phyloP scores from a whole-genome alignment of 2,113 vertebrate species.

The Corythornis vintsioides region DNA sequence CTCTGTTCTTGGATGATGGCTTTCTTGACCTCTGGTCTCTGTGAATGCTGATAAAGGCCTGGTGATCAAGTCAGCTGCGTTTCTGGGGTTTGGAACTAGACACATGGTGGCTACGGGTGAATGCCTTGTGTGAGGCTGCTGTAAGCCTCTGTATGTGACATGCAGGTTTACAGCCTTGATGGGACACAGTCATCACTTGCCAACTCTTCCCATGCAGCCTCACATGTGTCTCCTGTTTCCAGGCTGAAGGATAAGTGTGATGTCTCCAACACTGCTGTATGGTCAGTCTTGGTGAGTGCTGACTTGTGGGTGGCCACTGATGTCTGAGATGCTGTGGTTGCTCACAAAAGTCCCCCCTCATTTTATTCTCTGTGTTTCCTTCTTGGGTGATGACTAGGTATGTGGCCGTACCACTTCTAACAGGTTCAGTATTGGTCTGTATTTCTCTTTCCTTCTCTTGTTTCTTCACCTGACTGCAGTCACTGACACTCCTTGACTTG shows the following conservation, averaged over 20 bases:
- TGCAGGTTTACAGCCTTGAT: background rate
- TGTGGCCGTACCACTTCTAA: background rate
- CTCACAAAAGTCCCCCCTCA: background rate
- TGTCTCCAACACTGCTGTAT: background rate
- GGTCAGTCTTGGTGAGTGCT: background rate
- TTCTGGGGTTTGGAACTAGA: background rate
- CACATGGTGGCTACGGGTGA: background rate
- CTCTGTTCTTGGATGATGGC: constrained; percentile 18
- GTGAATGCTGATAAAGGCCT: background rate
- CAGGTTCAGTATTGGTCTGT: background rate
- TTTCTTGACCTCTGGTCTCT: constrained; percentile 50
- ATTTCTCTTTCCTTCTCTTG: background rate
- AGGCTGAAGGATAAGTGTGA: background rate
- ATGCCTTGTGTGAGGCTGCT: background rate
- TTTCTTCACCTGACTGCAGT: background rate
- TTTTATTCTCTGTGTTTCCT: background rate
- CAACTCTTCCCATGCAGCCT: background rate
- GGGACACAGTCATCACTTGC: background rate
- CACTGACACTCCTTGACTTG: background rate
- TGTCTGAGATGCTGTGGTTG: background rate
- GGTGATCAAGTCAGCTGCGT: background rate
- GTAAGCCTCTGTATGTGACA: background rate
- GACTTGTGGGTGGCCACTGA: background rate
- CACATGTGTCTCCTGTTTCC: background rate
- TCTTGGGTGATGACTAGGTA: background rate